phyloP scores from a whole-genome alignment of 2,888 invertebrate genomes.

The Caenorhabditis uteleia region DNA sequence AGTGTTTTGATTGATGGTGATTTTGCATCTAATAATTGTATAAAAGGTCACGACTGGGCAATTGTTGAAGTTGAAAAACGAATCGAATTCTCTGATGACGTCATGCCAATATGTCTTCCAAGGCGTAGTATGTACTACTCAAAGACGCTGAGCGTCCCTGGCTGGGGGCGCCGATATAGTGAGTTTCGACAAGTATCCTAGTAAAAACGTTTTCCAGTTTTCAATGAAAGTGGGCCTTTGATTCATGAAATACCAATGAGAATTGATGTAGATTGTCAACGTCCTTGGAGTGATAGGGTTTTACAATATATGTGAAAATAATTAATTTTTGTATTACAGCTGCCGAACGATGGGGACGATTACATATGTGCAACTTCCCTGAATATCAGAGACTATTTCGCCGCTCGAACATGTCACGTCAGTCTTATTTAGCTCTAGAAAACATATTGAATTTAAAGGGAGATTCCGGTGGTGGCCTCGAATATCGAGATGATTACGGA shows the following conservation, averaged over 20 bases:
- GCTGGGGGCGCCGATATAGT: slow-evolving; percentile 64
- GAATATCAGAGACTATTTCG: slow-evolving; percentile 51
- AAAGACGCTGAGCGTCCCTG: slow-evolving; percentile 51
- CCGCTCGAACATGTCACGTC: slow-evolving; percentile 64
- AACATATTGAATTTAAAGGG: slow-evolving; percentile 46
- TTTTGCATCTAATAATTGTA: slow-evolving; percentile 54
- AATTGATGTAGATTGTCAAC: slow-evolving; percentile 54
- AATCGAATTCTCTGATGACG: slow-evolving; percentile 51
- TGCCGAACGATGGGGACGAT: slow-evolving; percentile 58
- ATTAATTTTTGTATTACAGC: slow-evolving; percentile 3
- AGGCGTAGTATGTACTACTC: slow-evolving; percentile 22
- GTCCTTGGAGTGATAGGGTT: slow-evolving; percentile 60
- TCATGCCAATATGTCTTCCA: slow-evolving; percentile 65
- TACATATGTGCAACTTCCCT: slow-evolving; percentile 64
- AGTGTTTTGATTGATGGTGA: slow-evolving; percentile 59
- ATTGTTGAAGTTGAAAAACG: slow-evolving; percentile 62
- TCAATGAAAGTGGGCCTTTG: slow-evolving; percentile 57
- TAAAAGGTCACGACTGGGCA: slow-evolving; percentile 66
- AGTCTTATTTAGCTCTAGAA: background rate
- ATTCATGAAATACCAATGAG: slow-evolving; percentile 65
- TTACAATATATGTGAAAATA: background rate
- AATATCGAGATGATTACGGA: slow-evolving; percentile 55
- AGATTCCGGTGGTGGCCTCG: slow-evolving; percentile 64
- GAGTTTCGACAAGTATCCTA: slow-evolving; percentile 1
- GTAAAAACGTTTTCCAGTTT: slow-evolving; percentile 44